Conservation (phyloP, 2,113 vertebrate genomes). For the Zonotrichia leucophrys region DNA sequence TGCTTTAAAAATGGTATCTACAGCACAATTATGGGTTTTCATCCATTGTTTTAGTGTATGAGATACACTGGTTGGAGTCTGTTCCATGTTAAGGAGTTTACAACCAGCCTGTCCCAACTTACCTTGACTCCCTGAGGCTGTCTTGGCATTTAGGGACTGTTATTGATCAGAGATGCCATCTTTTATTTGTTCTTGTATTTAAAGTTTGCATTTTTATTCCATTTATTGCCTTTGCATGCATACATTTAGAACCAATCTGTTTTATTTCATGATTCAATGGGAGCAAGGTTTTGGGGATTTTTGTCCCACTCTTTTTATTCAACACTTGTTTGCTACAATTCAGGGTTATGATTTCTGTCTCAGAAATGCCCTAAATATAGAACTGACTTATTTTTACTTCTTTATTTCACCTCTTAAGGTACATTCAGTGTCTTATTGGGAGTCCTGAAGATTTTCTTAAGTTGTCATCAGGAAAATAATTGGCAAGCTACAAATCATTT, state of each 20-base stretch:
- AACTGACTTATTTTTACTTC: not conserved
- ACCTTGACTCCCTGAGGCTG: not conserved
- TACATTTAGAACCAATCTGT: not conserved
- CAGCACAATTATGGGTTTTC: not conserved
- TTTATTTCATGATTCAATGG: not conserved
- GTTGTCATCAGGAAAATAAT: not conserved
- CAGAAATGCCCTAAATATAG: not conserved
- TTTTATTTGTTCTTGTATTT: not conserved
- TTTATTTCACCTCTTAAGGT: not conserved
- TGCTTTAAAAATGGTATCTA: not conserved
- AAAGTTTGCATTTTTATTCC: not conserved
- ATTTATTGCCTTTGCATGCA: not conserved
- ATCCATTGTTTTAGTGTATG: not conserved
- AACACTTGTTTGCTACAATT: not conserved
- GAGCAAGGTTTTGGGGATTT: not conserved
- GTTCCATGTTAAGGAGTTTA: not conserved
- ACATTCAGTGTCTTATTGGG: not conserved
- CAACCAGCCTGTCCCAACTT: not conserved
- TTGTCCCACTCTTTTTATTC: not conserved
- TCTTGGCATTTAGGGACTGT: not conserved
- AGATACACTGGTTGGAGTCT: not conserved
- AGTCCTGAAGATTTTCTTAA: not conserved
- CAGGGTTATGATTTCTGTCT: not conserved
- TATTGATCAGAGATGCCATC: not conserved
- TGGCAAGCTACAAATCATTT: not conserved